These are phyloP conservation scores for human DNA, from an alignment of 2,113 vertebrate genomes.

Conservation along the genomic window GRCh38 chr6:3470501-3471000, in stretches of 20 bases:
- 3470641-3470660: background rate
- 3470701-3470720: background rate
- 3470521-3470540: background rate
- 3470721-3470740: fast-evolving
- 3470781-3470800: background rate
- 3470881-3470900: background rate
- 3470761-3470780: background rate
- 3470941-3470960: background rate
- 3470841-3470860: background rate
- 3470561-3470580: background rate
- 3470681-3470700: background rate
- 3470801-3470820: background rate
- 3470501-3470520: background rate
- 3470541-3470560: background rate
- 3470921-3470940: background rate
- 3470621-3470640: background rate
- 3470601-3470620: background rate
- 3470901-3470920: background rate
- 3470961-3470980: background rate
- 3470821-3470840: background rate
- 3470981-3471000: background rate
- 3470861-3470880: background rate
- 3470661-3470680: background rate
- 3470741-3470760: too few relatives aligned
- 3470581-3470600: background rate